These are phyloP conservation scores for Poecilobothrus nobilitatus DNA, from an alignment of 2,888 invertebrate species.

Conservation along the genomic window DNA sequence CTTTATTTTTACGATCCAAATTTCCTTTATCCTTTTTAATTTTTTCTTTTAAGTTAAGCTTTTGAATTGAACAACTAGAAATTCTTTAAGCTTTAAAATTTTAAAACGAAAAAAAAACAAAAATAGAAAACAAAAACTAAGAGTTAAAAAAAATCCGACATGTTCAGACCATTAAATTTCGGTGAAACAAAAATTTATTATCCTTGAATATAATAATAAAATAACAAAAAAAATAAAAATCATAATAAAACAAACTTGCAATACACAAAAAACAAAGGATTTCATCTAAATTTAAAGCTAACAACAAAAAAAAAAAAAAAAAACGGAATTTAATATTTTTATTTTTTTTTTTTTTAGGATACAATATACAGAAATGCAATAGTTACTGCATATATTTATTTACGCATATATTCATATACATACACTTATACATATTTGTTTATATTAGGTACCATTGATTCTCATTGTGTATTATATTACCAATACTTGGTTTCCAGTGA, in stretches of 20 bases:
- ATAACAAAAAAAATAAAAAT: neutral
- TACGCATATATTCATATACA: no score
- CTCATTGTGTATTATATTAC: no score
- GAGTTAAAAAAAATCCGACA: neutral
- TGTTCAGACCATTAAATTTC: slow-evolving; percentile 4
- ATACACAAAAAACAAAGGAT: neutral
- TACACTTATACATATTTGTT: no score
- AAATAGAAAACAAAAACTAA: neutral
- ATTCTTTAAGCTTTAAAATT: neutral
- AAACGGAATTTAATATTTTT: neutral
- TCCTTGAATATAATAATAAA: neutral
- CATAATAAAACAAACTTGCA: neutral
- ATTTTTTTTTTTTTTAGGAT: neutral
- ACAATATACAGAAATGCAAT: neutral
- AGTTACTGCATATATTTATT: no score
- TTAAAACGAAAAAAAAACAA: neutral
- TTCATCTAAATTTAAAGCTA: no score
- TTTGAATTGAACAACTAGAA: neutral
- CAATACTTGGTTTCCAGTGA: no score
- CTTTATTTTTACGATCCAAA: no score
- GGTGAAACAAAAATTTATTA: slow-evolving; percentile 4
- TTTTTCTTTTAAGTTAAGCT: neutral
- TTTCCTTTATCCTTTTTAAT: neutral
- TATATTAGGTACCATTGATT: no score
- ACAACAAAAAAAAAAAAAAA: neutral